Conservation (phyloP, 2,888 invertebrate genomes). For the Drosophila greeni region DNA sequence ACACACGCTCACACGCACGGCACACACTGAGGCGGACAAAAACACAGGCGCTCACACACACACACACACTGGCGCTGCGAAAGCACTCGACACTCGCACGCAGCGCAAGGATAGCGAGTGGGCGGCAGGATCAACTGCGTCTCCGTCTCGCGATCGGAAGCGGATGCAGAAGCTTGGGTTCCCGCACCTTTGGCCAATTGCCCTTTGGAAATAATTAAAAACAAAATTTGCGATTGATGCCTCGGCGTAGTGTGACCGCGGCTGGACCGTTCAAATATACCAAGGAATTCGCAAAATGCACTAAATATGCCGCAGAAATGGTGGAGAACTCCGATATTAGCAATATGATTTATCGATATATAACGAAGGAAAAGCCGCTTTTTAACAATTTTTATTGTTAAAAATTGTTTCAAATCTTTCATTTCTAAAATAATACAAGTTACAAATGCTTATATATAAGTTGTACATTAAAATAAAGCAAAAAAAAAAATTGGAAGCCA, state of each 20-base stretch:
- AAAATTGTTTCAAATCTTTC: background rate
- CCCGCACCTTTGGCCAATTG: background rate
- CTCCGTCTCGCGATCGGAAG: constrained; percentile 2
- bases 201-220: constrained; percentile 11
- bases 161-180: background rate
- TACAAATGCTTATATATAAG: too few species aligned
- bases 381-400: background rate
- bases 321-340: background rate
- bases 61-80: constrained; percentile 21
- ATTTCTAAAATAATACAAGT: too few species aligned
- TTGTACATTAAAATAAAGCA: too few species aligned
- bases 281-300: background rate
- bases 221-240: constrained; percentile 17
- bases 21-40: constrained; percentile 9
- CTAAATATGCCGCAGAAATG: background rate
- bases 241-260: constrained; percentile 6
- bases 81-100: constrained; percentile 13
- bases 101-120: constrained; percentile 16
- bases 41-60: constrained; percentile 25
- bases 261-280: constrained; percentile 1
- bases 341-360: background rate
- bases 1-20: constrained; percentile 9
- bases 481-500: too few species aligned
- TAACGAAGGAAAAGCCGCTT: background rate
- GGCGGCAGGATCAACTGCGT: constrained; percentile 13